phyloP scores from a whole-genome alignment of 2,888 invertebrate species.

The Ganaspis brasiliensis region DNA sequence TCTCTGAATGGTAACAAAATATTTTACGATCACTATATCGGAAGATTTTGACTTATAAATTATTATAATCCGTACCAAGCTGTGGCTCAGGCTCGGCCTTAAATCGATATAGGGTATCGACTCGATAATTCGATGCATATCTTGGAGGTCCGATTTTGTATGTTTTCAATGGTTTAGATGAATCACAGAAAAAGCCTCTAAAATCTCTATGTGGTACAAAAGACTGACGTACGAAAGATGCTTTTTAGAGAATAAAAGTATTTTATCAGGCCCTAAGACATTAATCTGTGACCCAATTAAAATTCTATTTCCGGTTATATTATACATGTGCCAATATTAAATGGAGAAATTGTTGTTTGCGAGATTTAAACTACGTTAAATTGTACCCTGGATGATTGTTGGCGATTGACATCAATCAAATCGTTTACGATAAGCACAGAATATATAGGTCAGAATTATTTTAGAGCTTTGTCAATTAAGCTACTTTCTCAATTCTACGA shows the following conservation, averaged over 20 bases:
- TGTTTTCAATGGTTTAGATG: constrained; percentile 42
- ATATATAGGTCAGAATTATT: constrained; percentile 24
- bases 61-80: constrained; percentile 32
- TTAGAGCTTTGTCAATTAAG: constrained; percentile 22
- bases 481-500: constrained; percentile 2
- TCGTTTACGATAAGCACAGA: not conserved
- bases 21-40: not conserved
- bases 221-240: constrained; percentile 66
- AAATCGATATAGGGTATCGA: constrained; percentile 6
- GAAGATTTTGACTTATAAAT: constrained; percentile 16
- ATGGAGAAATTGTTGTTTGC: constrained; percentile 37
- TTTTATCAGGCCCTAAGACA: constrained; percentile 48
- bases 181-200: constrained; percentile 14
- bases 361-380: constrained; percentile 39
- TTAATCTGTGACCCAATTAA: constrained; percentile 48
- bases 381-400: constrained; percentile 19
- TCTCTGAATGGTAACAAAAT: not conserved
- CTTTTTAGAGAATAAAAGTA: constrained; percentile 44
- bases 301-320: constrained; percentile 43
- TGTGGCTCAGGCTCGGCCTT: not conserved
- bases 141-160: constrained; percentile 40
- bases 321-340: constrained; percentile 37
- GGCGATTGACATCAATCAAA: constrained; percentile 34
- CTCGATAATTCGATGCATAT: constrained; percentile 28
- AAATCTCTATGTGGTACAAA: constrained; percentile 62